Evolutionary conservation across 1,140 invertebrate genomes (phyloP).

Genomic region (Leptinotarsa lineolata): DNA sequence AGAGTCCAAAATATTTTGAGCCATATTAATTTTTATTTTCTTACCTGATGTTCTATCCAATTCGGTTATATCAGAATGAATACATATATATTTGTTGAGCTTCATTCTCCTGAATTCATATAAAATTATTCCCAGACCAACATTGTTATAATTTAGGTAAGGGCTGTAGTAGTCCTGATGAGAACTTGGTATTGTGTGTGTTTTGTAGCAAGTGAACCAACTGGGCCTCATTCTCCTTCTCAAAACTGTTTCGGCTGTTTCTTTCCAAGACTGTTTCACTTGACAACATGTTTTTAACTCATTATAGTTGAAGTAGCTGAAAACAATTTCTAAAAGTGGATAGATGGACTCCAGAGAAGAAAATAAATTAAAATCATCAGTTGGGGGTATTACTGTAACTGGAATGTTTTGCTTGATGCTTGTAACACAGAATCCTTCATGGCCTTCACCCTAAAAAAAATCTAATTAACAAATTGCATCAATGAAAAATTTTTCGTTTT

Average conservation of each 20-base stretch:
- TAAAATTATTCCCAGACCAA: slow-evolving; percentile 39
- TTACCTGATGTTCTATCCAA: slow-evolving; percentile 32
- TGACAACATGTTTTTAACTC: slow-evolving; percentile 37
- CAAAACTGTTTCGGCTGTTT: slow-evolving; percentile 33
- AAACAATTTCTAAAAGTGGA: slow-evolving; percentile 43
- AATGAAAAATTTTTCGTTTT: no score
- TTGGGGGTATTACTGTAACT: not conserved
- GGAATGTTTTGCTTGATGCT: slow-evolving; percentile 27
- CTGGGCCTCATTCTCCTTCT: slow-evolving; percentile 34
- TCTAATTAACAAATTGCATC: no score
- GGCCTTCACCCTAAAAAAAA: slow-evolving; percentile 4
- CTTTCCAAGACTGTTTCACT: slow-evolving; percentile 39
- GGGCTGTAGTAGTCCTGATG: slow-evolving; percentile 34
- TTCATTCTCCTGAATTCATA: slow-evolving; percentile 38
- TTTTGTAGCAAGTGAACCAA: slow-evolving; percentile 45
- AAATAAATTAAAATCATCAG: slow-evolving; percentile 39
- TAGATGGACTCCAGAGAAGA: slow-evolving; percentile 41
- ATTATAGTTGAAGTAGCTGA: slow-evolving; percentile 40
- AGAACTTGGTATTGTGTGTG: not conserved
- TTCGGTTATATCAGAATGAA: slow-evolving; percentile 35
- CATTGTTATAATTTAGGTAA: slow-evolving; percentile 42
- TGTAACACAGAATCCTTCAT: slow-evolving; percentile 33
- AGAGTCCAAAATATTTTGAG: no score
- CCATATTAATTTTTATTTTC: not conserved
- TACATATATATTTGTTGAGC: slow-evolving; percentile 41